A percentile compares a stretch with the other conserved stretches of the same genome.
These are phyloP conservation scores for Steinernema khuongi DNA, from an alignment of 1,140 invertebrate genomes.

Conservation along the genomic window DNA sequence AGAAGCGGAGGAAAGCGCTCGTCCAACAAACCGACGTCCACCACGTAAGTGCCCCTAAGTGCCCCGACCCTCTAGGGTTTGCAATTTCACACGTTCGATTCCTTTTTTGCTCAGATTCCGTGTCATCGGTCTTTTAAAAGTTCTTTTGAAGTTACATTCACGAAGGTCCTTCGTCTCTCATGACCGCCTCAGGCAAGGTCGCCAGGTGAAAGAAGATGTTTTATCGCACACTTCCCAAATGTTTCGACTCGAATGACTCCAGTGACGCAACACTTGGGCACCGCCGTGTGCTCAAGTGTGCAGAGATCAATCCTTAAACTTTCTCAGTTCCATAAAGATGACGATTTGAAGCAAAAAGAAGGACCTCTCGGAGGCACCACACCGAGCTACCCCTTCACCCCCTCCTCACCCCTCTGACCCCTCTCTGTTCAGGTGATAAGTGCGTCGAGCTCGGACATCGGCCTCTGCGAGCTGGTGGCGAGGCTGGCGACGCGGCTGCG, in stretches of 20 bases:
- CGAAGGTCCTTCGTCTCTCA: too few relatives aligned
- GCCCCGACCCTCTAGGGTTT: background rate
- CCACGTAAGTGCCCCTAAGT: slow-evolving; percentile 22
- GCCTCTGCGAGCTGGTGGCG: slow-evolving; percentile 52
- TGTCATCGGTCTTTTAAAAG: too few relatives aligned
- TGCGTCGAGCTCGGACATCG: slow-evolving; percentile 40
- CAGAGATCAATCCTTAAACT: too few relatives aligned
- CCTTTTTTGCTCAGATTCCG: background rate
- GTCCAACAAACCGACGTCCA: slow-evolving; percentile 30
- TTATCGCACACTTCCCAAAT: too few relatives aligned
- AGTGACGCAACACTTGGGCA: too few relatives aligned
- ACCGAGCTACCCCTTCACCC: slow-evolving; percentile 31
- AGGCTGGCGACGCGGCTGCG: slow-evolving; percentile 46
- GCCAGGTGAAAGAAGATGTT: too few relatives aligned
- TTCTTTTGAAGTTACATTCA: too few relatives aligned
- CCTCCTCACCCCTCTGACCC: background rate
- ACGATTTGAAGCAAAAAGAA: background rate
- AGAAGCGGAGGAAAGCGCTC: slow-evolving; percentile 31
- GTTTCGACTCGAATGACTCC: too few relatives aligned
- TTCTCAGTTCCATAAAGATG: background rate
- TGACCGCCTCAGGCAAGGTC: too few relatives aligned
- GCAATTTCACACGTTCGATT: background rate
- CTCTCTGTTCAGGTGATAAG: slow-evolving; percentile 21
- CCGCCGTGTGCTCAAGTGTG: too few relatives aligned
- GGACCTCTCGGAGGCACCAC: slow-evolving; percentile 19